A percentile compares a stretch with the other conserved stretches of the same genome.
Evolutionary conservation across 2,113 vertebrate genomes (phyloP).

Genomic region (Myotis davidii): DNA sequence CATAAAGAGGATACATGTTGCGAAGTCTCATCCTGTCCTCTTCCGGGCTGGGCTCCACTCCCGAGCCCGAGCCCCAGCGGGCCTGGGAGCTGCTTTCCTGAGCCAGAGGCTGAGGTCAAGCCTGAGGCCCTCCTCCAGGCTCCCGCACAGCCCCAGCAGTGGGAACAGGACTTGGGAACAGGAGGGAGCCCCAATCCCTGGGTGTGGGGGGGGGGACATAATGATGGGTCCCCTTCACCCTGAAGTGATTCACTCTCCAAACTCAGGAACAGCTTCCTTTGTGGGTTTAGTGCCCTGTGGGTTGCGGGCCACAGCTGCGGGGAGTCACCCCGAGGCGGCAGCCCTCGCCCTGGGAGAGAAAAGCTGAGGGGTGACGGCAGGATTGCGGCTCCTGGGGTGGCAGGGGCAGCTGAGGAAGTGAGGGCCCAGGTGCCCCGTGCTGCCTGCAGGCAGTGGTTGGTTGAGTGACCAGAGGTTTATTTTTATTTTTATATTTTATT

Average conservation of each 20-base stretch:
- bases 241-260: background rate
- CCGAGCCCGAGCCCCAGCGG: background rate
- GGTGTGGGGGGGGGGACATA: rapidly evolving
- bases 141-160: background rate
- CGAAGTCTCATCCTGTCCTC: background rate
- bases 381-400: background rate
- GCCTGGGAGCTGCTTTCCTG: background rate
- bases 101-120: background rate
- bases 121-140: background rate
- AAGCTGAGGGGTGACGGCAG: background rate
- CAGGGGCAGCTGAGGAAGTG: background rate
- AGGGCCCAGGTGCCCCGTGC: background rate
- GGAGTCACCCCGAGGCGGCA: background rate
- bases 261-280: background rate
- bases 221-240: conserved; percentile 7
- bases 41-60: rapidly evolving
- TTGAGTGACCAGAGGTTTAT: background rate
- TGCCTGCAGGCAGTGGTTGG: background rate
- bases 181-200: background rate
- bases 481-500: background rate
- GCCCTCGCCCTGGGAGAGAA: background rate
- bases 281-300: background rate
- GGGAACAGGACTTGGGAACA: background rate
- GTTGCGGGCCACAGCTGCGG: background rate
- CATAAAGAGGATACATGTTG: background rate